Evolutionary conservation across 1,140 invertebrate genomes (phyloP).

Genomic region (Leptopilina boulardi): DNA sequence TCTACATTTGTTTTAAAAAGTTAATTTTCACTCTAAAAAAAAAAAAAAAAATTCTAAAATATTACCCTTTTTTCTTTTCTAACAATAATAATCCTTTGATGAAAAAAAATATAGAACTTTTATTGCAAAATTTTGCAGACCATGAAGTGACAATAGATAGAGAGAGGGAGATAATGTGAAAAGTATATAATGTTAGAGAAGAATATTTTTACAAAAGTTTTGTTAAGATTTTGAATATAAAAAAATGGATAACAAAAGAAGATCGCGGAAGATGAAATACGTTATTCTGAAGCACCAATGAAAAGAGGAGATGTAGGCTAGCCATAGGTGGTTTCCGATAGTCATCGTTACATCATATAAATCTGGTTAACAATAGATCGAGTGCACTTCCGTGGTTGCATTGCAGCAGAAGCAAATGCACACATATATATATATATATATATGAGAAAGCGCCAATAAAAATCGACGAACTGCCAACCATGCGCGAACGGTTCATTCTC

Average conservation of each 20-base stretch:
- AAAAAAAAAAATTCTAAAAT: too few relatives aligned
- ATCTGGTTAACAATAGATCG: slow-evolving; percentile 17
- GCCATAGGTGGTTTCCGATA: slow-evolving; percentile 16
- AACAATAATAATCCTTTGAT: too few relatives aligned
- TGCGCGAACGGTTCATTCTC: not conserved
- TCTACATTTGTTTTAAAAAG: too few relatives aligned
- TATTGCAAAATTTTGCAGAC: too few relatives aligned
- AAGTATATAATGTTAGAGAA: not conserved
- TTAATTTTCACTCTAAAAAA: too few relatives aligned
- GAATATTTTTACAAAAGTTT: not conserved
- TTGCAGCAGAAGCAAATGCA: slow-evolving; percentile 5
- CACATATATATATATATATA: too few relatives aligned
- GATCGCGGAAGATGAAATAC: not conserved
- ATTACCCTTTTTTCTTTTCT: too few relatives aligned
- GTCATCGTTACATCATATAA: slow-evolving; percentile 17
- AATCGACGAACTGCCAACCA: slow-evolving; percentile 1
- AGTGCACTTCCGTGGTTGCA: slow-evolving; percentile 12
- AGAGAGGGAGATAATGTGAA: too few relatives aligned
- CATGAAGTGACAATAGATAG: too few relatives aligned
- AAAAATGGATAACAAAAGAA: slow-evolving; percentile 6
- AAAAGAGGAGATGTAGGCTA: not conserved
- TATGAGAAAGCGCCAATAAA: slow-evolving; percentile 9
- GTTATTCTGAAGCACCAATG: not conserved
- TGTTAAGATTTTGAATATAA: not conserved
- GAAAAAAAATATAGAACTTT: too few relatives aligned